Base-by-base conservation (phyloP, 2,888 invertebrate species). In the Macroteleia sp. region DNA sequence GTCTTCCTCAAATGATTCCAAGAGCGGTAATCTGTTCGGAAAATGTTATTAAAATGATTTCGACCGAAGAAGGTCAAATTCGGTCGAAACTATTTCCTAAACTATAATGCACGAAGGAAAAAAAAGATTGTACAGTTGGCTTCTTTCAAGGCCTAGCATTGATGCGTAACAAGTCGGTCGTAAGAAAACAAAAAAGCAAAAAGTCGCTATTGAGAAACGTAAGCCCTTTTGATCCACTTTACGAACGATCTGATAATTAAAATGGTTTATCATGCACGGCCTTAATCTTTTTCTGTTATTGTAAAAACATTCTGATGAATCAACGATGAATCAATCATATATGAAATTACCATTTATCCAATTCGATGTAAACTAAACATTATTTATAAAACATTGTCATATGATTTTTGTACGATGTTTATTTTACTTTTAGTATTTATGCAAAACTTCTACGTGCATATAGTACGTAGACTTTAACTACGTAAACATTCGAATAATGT, bases 141-240 rank as follows among this genome's bases (percentile, higher is more conserved):
- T 70, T 78, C 78, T 56, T 71, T 62, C 78, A 82, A 81, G 80
- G 77, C 67, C 59, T 73, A 71, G 77, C 81, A 75, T 62, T 71
- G 80, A 79, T 79, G 82, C 84, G 82, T 85, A 82, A 83, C 82
- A 84, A 84, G 81, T 82, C 83, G 82, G 80, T 85, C 83, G 77
- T 73, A 62, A 69, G 64, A 69, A 70, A 77, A 30, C 30, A 17
- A 57, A 71, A 71, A 69, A 39, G 36, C 61, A 75, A 75, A 62
- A 62, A 67, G 67, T 69, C 12, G 17, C 22, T 48, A 46, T 62
- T 61, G 67, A 75, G 61, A 67, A 61, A 61, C 59, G 57, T 41
- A 25, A 66, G 67, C 67, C 61, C 67, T 75, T 64, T 59, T 67
- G 67, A 52, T 61, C 46, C 54, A 67, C 19, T 75, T 75, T 70